A percentile compares a stretch with the other conserved stretches of the same genome.
Conservation (phyloP, 1,140 invertebrate species). For the Leptoteleia sp. region DNA sequence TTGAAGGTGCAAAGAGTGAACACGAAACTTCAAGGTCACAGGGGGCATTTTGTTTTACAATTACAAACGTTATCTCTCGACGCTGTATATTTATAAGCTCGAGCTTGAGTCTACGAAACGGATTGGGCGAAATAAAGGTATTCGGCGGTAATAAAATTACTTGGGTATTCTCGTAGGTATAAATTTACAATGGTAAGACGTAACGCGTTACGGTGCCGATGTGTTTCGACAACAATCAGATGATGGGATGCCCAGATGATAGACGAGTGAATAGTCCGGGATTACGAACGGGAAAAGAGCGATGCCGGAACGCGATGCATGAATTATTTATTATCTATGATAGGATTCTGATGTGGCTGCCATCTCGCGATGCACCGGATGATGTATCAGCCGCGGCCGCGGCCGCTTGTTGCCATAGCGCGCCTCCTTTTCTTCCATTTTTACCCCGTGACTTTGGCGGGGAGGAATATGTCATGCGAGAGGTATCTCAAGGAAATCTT, state of each 20-base stretch:
- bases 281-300: slow-evolving; percentile 52
- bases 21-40: too few species aligned
- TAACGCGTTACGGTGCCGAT: slow-evolving; percentile 27
- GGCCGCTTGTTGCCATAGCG: slow-evolving; percentile 29
- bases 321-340: slow-evolving; percentile 78
- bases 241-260: slow-evolving; percentile 62
- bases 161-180: slow-evolving; percentile 5
- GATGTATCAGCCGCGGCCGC: slow-evolving; percentile 70
- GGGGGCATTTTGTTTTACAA: too few species aligned
- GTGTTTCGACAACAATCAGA: slow-evolving; percentile 48
- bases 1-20: too few species aligned
- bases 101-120: too few species aligned
- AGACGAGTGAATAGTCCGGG: slow-evolving; percentile 56
- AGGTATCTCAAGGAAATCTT: slow-evolving; percentile 53
- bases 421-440: slow-evolving; percentile 45
- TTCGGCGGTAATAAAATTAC: too few species aligned
- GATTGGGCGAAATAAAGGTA: too few species aligned
- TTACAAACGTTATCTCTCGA: too few species aligned
- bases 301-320: slow-evolving; percentile 66
- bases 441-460: slow-evolving; percentile 35
- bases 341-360: slow-evolving; percentile 74
- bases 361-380: slow-evolving; percentile 68
- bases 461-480: slow-evolving; percentile 50
- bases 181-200: slow-evolving; percentile 29
- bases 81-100: too few species aligned